Evolutionary conservation across 2,113 vertebrate genomes (phyloP), one percentile per base, ranked within the genome.

Genomic region (Ammospiza caudacuta): DNA sequence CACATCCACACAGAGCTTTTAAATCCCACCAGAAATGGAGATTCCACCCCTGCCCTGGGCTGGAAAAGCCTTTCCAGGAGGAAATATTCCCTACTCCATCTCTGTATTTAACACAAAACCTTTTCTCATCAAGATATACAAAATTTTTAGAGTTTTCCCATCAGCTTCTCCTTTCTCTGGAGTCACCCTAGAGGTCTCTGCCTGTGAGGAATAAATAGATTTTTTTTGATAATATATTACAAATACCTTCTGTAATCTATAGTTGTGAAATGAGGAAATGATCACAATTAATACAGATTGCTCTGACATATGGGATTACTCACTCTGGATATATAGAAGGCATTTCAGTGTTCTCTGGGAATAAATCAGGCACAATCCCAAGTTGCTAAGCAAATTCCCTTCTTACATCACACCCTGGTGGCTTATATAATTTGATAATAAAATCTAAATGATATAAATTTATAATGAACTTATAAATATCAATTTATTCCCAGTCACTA

Each of bases 281-380:
- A 87, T 92, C 7, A 1, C 66, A 82, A 92, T 82, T 58, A 77
- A 39, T 81, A 47, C 79, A 88, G 83, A 79, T 91, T 72, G 92
- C 43, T 55, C 83, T 95, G 79, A 66, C 91, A 82, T 91, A 76
- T 83, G 78, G 90, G 93, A 90, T 94, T 96, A 90, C 84, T 90
- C 84, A 90, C 88, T 70, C 27, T 75, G 72, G 92, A 76, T 95
- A n/a, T 67, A 76, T 33, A 90, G 92, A 43, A 87, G 54, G 59
- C 69, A 62, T 85, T 85, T 86, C 86, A 86, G 14, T 59, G 75
- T 88, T 95, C 83, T 89, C 92, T 73, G 83, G 84, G 91, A 96
- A 91, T 78, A 94, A 96, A 91, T 44, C 66, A 73, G 87, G 84
- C 85, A 67, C 86, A 83, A 54, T 87, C 66, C 54, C 49, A 75